Evolutionary conservation across 2,888 invertebrate species (phyloP).

Genomic region (Agriopis aurantiaria): DNA sequence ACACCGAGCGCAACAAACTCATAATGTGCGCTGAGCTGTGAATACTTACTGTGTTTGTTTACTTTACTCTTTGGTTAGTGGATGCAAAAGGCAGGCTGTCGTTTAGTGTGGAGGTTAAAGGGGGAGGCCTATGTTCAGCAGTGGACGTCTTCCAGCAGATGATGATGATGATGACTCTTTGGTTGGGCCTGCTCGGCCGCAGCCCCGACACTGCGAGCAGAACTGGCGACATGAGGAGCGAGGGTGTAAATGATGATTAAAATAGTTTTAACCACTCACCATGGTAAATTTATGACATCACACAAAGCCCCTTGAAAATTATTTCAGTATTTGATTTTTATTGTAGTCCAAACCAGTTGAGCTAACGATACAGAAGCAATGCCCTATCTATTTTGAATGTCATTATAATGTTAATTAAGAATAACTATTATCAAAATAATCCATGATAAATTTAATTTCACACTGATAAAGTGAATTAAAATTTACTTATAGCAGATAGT

Average conservation of each 20-base stretch:
- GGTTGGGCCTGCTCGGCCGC: too few species aligned
- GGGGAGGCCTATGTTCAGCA: too few species aligned
- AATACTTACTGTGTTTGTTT: too few species aligned
- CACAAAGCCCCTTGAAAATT: not conserved
- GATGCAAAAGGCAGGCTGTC: too few species aligned
- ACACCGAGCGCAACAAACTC: too few species aligned
- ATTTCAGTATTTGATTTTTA: not conserved
- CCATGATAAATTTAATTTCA: slow-evolving; percentile 4
- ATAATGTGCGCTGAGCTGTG: too few species aligned
- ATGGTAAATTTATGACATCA: not conserved
- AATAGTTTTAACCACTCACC: not conserved
- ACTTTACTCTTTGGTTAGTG: too few species aligned
- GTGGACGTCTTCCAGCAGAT: too few species aligned
- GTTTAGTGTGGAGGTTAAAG: too few species aligned
- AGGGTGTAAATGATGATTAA: not conserved
- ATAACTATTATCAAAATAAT: slow-evolving; percentile 4
- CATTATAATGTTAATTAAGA: not conserved
- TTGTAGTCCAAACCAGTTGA: not conserved
- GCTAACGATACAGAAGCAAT: not conserved
- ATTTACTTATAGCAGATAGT: not conserved
- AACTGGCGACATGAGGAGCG: too few species aligned
- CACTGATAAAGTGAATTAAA: not conserved
- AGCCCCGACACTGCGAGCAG: too few species aligned
- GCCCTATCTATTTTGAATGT: not conserved
- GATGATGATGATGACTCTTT: too few species aligned